These are phyloP conservation scores for Ceratosolen solmsi DNA, from an alignment of 1,140 invertebrate species.

Conservation along the genomic window DNA sequence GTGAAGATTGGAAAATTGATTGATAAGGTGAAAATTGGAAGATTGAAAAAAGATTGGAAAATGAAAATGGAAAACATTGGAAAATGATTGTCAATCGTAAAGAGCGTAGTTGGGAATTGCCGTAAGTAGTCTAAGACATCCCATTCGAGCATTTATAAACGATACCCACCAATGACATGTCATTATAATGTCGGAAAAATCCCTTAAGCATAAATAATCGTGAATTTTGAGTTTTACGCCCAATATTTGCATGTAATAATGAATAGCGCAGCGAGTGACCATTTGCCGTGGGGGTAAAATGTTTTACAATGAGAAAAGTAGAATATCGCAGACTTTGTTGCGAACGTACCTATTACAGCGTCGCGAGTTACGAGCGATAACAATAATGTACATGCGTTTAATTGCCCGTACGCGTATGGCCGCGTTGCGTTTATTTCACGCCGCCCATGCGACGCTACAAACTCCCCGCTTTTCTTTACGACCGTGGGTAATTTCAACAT, in stretches of 20 bases:
- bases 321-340: constrained; percentile 50
- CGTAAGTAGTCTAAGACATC: too few relatives aligned
- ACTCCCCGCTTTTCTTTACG: constrained; percentile 51
- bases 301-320: constrained; percentile 49
- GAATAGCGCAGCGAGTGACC: constrained; percentile 32
- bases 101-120: too few relatives aligned
- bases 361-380: constrained; percentile 53
- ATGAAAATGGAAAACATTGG: too few relatives aligned
- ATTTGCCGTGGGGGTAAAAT: constrained; percentile 31
- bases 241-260: constrained; percentile 40
- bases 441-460: constrained; percentile 50
- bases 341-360: constrained; percentile 49
- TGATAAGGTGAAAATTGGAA: too few relatives aligned
- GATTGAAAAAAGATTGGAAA: too few relatives aligned
- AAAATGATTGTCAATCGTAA: too few relatives aligned
- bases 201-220: neutral
- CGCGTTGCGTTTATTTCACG: constrained; percentile 55
- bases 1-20: too few relatives aligned
- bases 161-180: too few relatives aligned
- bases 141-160: too few relatives aligned
- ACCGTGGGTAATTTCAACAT: constrained; percentile 47
- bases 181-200: neutral
- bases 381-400: constrained; percentile 55
- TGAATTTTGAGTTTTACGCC: constrained; percentile 3
- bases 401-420: constrained; percentile 54